Conservation (phyloP, 2,797 vertebrate species). For the Acanthurus lineatus region DNA sequence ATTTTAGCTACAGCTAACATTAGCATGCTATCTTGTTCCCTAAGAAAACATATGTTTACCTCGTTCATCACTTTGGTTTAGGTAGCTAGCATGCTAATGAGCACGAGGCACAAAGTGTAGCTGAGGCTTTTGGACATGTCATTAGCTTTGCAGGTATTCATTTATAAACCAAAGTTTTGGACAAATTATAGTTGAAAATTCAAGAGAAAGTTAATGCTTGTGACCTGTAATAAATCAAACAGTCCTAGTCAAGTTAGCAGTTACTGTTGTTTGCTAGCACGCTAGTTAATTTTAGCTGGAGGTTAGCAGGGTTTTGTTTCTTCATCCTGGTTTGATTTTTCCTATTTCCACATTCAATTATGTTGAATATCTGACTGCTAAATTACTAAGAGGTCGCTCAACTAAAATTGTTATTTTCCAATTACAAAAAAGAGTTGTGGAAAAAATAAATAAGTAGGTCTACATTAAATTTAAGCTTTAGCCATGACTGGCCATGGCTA, state of each 20-base stretch:
- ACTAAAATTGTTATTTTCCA: background rate
- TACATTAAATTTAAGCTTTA: background rate
- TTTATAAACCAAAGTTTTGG: too few species aligned
- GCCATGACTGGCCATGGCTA: background rate
- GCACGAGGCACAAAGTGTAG: too few species aligned
- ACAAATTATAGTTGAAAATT: too few species aligned
- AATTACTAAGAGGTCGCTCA: background rate
- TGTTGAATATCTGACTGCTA: background rate
- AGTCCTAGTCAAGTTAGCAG: background rate
- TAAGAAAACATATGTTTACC: too few species aligned
- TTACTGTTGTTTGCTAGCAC: background rate
- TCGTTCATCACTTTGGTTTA: too few species aligned
- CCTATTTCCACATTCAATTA: background rate
- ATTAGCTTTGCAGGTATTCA: too few species aligned
- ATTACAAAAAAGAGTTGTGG: background rate
- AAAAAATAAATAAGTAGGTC: background rate
- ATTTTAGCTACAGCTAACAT: too few species aligned
- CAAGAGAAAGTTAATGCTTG: too few species aligned
- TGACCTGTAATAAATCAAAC: background rate
- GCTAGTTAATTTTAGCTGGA: background rate
- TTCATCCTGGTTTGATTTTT: background rate
- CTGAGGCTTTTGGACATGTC: too few species aligned
- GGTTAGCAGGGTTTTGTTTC: background rate
- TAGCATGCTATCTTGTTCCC: too few species aligned
- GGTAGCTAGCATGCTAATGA: too few species aligned